These are phyloP conservation scores for Harpagoxenus sublaevis DNA, from an alignment of 2,888 invertebrate species.

Conservation along the genomic window DNA sequence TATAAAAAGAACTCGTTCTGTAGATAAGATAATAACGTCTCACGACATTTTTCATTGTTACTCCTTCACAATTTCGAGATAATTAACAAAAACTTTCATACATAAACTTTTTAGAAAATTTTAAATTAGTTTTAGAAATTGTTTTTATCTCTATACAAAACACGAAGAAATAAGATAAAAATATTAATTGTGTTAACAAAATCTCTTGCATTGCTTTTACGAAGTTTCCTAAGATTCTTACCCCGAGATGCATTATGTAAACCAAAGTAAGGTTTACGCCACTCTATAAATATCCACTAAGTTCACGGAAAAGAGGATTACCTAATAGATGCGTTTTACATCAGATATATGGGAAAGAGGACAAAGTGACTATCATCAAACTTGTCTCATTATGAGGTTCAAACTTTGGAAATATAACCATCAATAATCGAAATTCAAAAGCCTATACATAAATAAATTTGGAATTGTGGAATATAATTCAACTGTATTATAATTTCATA, in stretches of 20 bases:
- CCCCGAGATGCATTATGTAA: constrained; percentile 2
- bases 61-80: not conserved
- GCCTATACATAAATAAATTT: constrained; percentile 3
- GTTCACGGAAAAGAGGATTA: constrained; percentile 7
- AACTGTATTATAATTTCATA: constrained; percentile 8
- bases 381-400: constrained; percentile 18
- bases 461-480: not conserved
- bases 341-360: constrained; percentile 9
- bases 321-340: constrained; percentile 28
- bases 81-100: not conserved
- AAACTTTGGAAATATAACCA: constrained; percentile 16
- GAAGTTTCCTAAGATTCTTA: not conserved
- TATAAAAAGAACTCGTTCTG: constrained; percentile 4
- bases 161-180: not conserved
- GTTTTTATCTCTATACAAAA: not conserved
- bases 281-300: constrained; percentile 16
- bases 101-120: not conserved
- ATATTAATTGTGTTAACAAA: constrained; percentile 2
- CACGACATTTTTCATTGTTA: constrained; percentile 10
- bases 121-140: not conserved
- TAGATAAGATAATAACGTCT: constrained; percentile 24
- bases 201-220: not conserved
- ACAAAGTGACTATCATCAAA: constrained; percentile 31
- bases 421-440: constrained; percentile 17
- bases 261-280: not conserved